Base-by-base conservation (phyloP, 2,113 vertebrate genomes). In the Nesoenas mayeri region DNA sequence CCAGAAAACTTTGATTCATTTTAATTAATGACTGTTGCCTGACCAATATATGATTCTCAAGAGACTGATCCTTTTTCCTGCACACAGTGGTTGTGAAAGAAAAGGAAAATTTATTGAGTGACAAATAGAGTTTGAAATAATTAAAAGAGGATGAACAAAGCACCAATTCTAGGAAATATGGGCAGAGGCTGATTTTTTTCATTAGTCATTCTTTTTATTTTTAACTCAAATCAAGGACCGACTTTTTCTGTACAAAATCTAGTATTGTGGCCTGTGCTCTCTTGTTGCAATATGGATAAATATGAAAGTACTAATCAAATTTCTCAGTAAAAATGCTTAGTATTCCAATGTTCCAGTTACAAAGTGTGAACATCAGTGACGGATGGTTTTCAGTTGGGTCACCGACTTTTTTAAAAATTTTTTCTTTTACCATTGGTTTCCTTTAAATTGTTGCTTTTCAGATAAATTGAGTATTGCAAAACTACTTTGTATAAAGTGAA, bases 181-280 rank as follows among this genome's bases (percentile, higher is more conserved):
- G 69, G 61, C 72, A 92, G 90, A 44, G 79, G 57, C 56, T 84
- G 38, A 17, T 85, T 64, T 70, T 70, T 87, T 86, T 44, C 34
- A 75, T 95, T 91, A 96, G 50, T 95, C 53, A 67, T 92, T 78
- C 56, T n/a, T 79, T 92, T 94, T 94, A 94, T 95, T 96, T 96
- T 93, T 95, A 92, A 81, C 92, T 93, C 42, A 28, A 67, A 74
- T 88, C 69, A 67, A 42, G 15, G 56, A 48, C 24, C 6, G 13
- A 25, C 15, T 84, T 94, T 69, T 70, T 73, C 64, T 88, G 56
- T 56, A 56, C 24, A 64, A 78, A 73, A 86, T 70, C n/a, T 56
- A 9, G 12, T 21, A 10, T 7, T 83, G 50, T 67, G 60, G 75
- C n/a, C 36, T 88, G 80, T 15, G 24, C 4, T 78, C 6, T 54